phyloP scores from a whole-genome alignment of 2,888 invertebrate species.

The Drosophila aldrichi region DNA sequence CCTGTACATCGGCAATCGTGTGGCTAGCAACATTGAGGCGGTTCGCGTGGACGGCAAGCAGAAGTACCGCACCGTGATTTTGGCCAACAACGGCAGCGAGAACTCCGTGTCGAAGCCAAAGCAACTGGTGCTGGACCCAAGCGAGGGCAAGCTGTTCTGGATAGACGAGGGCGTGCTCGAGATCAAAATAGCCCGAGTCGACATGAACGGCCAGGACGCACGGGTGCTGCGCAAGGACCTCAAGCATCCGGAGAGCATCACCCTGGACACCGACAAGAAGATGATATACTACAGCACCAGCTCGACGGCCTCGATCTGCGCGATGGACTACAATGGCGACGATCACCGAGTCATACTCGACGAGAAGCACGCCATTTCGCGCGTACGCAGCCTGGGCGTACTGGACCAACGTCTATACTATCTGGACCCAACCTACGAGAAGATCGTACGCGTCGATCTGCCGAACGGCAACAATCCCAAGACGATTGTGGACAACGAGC shows the following conservation, averaged over 20 bases:
- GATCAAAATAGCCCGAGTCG: conserved; percentile 94
- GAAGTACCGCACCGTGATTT: conserved; percentile 92
- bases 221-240: conserved; percentile 90
- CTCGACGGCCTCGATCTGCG: conserved; percentile 89
- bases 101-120: conserved; percentile 95
- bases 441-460: conserved; percentile 93
- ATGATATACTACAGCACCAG: conserved; percentile 95
- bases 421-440: conserved; percentile 95
- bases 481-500: conserved; percentile 92
- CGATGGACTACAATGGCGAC: conserved; percentile 90
- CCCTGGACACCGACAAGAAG: conserved; percentile 93
- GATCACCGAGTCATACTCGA: conserved; percentile 89
- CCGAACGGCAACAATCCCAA: conserved; percentile 92
- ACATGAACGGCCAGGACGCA: conserved; percentile 96
- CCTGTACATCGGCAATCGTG: conserved; percentile 95
- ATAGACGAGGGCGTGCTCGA: conserved; percentile 97
- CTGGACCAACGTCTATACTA: conserved; percentile 93
- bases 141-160: conserved; percentile 98
- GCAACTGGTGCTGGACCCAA: conserved; percentile 95
- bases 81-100: conserved; percentile 95
- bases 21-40: conserved; percentile 96
- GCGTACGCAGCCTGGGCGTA: conserved; percentile 93
- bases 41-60: conserved; percentile 93
- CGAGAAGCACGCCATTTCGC: conserved; percentile 90
- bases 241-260: conserved; percentile 91